A percentile compares a stretch with the other conserved stretches of the same genome.
These are phyloP conservation scores for Rallus crepitans DNA, from an alignment of 2,797 vertebrate genomes.

Conservation along the genomic window DNA sequence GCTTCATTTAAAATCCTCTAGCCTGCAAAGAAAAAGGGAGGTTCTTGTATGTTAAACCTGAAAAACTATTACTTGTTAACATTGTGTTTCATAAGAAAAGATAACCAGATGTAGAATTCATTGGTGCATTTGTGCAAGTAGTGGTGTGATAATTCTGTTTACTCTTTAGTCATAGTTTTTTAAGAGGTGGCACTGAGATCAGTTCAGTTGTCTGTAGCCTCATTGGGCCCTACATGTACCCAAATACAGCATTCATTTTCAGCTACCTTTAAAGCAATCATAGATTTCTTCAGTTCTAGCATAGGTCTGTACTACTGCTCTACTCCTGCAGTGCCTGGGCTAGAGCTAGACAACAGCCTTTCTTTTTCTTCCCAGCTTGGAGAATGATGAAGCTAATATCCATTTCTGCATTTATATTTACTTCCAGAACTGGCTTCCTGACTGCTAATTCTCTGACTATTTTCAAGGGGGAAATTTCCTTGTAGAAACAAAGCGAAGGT, in stretches of 20 bases:
- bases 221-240: fast-evolving
- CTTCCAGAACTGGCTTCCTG: not conserved
- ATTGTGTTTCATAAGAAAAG: not conserved
- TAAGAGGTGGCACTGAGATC: not conserved
- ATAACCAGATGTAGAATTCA: not conserved
- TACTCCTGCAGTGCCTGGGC: not conserved
- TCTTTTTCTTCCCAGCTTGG: not conserved
- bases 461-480: not conserved
- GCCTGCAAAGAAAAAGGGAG: not conserved
- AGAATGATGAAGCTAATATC: not conserved
- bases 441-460: not conserved
- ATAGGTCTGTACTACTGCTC: not conserved
- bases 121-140: not conserved
- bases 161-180: too few relatives aligned
- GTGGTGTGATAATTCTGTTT: not conserved
- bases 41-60: not conserved
- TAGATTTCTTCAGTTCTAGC: not conserved
- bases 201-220: not conserved
- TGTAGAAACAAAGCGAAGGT: not conserved
- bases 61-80: not conserved
- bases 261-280: not conserved
- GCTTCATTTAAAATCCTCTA: not conserved
- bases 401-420: not conserved
- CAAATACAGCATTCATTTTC: not conserved
- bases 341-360: not conserved